These are phyloP conservation scores for Oreochromis aureus DNA, from an alignment of 2,113 vertebrate genomes.

Conservation along the genomic window DNA sequence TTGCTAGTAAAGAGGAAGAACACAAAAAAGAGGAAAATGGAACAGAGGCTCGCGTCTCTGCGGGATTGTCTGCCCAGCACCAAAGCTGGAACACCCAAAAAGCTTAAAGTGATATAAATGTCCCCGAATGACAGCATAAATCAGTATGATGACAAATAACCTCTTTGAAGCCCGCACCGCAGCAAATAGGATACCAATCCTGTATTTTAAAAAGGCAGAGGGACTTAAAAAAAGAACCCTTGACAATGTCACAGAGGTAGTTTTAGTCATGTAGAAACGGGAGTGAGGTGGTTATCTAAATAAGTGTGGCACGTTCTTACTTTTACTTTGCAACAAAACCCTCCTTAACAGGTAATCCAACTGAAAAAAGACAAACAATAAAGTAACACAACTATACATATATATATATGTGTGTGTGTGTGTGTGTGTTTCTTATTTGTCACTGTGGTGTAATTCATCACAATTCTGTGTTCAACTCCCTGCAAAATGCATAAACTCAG, in stretches of 20 bases:
- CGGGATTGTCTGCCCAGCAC: conserved; percentile 46
- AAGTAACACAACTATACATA: conserved; percentile 59
- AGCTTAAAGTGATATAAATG: conserved; percentile 76
- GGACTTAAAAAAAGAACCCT: conserved; percentile 21
- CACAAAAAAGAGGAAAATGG: conserved; percentile 27
- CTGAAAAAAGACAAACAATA: conserved; percentile 46
- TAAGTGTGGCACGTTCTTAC: conserved; percentile 67
- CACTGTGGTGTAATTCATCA: conserved; percentile 66
- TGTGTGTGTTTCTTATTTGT: conserved; percentile 7
- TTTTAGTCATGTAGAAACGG: conserved; percentile 44
- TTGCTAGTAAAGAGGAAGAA: conserved; percentile 9
- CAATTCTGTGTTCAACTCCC: conserved; percentile 53
- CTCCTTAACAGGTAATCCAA: conserved; percentile 23
- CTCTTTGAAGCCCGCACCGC: conserved; percentile 64
- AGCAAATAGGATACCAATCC: conserved; percentile 67
- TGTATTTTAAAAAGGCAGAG: conserved; percentile 58
- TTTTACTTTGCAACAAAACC: conserved; percentile 50
- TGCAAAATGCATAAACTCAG: conserved; percentile 69
- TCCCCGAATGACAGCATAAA: conserved; percentile 72
- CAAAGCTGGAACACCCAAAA: conserved; percentile 51
- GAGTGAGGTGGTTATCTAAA: conserved; percentile 56
- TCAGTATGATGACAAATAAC: conserved; percentile 74
- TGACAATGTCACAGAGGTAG: conserved; percentile 64
- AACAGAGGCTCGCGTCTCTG: conserved; percentile 27
- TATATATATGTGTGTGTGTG: neutral